A percentile compares a stretch with the other conserved stretches of the same genome.
phyloP scores from a whole-genome alignment of 35 echinoderm and acorn worm species.

The Antedon bifida region DNA sequence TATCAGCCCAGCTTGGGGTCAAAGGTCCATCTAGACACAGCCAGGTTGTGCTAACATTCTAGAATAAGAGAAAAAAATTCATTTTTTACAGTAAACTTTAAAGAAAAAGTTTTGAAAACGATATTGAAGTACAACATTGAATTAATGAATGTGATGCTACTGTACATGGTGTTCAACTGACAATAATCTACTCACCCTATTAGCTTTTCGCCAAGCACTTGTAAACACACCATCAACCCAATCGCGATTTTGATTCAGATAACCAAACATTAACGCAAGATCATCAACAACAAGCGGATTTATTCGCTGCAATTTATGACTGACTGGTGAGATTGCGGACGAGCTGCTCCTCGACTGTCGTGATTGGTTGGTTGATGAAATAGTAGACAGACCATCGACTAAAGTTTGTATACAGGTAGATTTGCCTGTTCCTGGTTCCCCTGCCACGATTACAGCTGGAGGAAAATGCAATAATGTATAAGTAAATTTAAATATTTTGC shows the following conservation, averaged over 20 bases:
- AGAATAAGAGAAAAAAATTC: background rate
- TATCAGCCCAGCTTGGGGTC: conserved; percentile 89
- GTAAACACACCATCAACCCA: conserved; percentile 95
- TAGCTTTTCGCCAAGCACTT: conserved; percentile 85
- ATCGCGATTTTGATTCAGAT: conserved; percentile 85
- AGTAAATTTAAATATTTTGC: too few relatives aligned
- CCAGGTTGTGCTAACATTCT: conserved; percentile 99
- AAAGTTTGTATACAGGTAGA: conserved; percentile 86
- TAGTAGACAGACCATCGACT: conserved; percentile 74
- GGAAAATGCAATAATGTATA: background rate
- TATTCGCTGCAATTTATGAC: conserved; percentile 92
- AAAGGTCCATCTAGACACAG: conserved; percentile 92
- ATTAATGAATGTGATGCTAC: too few relatives aligned
- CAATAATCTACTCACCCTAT: conserved; percentile 41
- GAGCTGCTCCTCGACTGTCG: conserved; percentile 69
- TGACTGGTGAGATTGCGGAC: conserved; percentile 76
- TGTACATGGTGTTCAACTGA: too few relatives aligned
- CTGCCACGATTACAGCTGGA: conserved; percentile 71
- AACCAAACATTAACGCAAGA: conserved; percentile 89
- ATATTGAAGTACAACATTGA: too few relatives aligned
- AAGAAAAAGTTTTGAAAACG: too few relatives aligned
- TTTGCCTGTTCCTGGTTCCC: conserved; percentile 79
- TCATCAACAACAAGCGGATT: conserved; percentile 84
- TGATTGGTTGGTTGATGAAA: conserved; percentile 50
- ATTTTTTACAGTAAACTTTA: background rate